Percentiles rank a stretch among this genome's conserved stretches.
These are phyloP conservation scores for Drosophila eugracilis DNA, from an alignment of 1,140 invertebrate species.

Conservation along the genomic window DNA sequence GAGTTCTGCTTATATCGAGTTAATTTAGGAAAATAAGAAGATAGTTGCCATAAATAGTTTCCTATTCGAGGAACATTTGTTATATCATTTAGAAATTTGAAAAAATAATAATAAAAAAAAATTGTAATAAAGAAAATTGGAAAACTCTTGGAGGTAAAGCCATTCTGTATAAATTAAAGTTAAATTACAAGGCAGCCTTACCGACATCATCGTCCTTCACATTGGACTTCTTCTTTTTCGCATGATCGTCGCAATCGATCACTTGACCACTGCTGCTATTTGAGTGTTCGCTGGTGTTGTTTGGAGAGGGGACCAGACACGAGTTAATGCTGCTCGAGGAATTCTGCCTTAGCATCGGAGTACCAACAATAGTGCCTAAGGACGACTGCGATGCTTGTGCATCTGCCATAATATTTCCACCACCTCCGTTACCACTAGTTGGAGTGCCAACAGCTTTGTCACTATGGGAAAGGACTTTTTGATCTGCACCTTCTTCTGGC, in stretches of 20 bases:
- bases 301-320: constrained; percentile 27
- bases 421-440: constrained; percentile 14
- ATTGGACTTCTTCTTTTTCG: constrained; percentile 54
- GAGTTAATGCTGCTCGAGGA: constrained; percentile 44
- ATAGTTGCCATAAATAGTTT: too few relatives aligned
- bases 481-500: constrained; percentile 43
- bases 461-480: constrained; percentile 19
- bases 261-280: constrained; percentile 56
- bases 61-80: not conserved
- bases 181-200: constrained; percentile 11
- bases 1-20: too few relatives aligned
- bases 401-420: constrained; percentile 14
- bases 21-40: too few relatives aligned
- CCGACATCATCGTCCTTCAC: constrained; percentile 67
- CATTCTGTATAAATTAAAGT: not conserved
- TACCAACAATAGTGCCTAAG: not conserved
- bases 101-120: too few relatives aligned
- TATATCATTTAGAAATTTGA: too few relatives aligned
- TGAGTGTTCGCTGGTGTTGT: constrained; percentile 46
- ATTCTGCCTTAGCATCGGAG: constrained; percentile 39
- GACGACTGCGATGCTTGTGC: constrained; percentile 28
- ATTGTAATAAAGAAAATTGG: not conserved
- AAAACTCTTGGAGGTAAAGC: not conserved
- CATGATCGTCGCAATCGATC: constrained; percentile 44
- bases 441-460: constrained; percentile 19